Percentiles rank a stretch among this genome's conserved stretches.
These are phyloP conservation scores for Glyphotaelius pellucidus DNA, from an alignment of 2,888 invertebrate species.

Conservation along the genomic window DNA sequence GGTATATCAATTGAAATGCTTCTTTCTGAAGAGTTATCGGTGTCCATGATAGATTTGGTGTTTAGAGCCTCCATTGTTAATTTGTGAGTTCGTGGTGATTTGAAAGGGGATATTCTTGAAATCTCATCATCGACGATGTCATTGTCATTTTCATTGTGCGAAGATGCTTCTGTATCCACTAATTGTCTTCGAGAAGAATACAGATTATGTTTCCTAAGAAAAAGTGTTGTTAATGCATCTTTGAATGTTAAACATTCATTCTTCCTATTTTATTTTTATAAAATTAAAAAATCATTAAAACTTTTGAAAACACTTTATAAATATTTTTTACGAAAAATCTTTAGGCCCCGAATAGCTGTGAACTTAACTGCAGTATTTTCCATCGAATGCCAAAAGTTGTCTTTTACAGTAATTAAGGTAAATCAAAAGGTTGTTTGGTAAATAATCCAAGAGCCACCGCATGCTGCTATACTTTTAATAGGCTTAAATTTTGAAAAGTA, in stretches of 20 bases:
- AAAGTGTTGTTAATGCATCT: neutral
- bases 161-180: slow-evolving; percentile 54
- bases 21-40: slow-evolving; percentile 17
- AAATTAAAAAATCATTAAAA: neutral
- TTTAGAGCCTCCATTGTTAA: slow-evolving; percentile 10
- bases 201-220: slow-evolving; percentile 45
- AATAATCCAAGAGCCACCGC: no score
- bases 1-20: neutral
- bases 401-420: no score
- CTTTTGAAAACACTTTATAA: no score
- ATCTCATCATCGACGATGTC: neutral
- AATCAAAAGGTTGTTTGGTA: no score
- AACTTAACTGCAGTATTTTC: no score
- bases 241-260: neutral
- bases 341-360: no score
- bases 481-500: no score
- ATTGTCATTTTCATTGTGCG: slow-evolving; percentile 25
- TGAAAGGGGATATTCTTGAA: neutral
- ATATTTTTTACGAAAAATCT: no score
- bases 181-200: slow-evolving; percentile 64
- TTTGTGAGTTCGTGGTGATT: neutral
- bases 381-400: no score
- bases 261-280: no score
- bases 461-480: no score
- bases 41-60: slow-evolving; percentile 21